A percentile compares a stretch with the other conserved stretches of the same genome.
phyloP scores from a whole-genome alignment of 2,888 invertebrate genomes.

The Heteropelma amictum region DNA sequence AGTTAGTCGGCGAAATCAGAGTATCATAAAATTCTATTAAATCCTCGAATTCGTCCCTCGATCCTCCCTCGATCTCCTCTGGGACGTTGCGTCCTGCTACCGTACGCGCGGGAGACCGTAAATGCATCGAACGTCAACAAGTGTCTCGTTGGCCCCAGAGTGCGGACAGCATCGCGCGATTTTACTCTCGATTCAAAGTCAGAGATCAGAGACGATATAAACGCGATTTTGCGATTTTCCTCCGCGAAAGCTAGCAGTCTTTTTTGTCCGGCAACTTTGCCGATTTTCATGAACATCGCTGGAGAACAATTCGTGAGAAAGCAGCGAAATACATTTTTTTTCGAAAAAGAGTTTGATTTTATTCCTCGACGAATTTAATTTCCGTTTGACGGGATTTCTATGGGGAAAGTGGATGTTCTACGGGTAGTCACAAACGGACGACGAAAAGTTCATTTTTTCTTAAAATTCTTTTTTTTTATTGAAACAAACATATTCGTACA shows the following conservation, averaged over 20 bases:
- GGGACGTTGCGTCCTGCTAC: neutral
- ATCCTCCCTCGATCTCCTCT: neutral
- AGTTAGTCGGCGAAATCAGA: too few relatives aligned
- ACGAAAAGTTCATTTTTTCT: neutral
- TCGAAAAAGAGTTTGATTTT: neutral
- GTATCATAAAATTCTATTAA: too few relatives aligned
- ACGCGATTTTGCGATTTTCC: conserved; percentile 8
- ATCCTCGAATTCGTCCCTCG: conserved; percentile 25
- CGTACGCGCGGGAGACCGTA: neutral
- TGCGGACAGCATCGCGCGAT: too few relatives aligned
- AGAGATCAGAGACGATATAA: too few relatives aligned
- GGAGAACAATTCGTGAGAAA: too few relatives aligned
- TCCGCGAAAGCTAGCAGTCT: too few relatives aligned
- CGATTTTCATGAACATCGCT: too few relatives aligned
- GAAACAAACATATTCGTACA: neutral
- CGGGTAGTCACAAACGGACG: too few relatives aligned
- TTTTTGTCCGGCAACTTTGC: too few relatives aligned
- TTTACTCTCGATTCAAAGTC: too few relatives aligned
- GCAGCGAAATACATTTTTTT: neutral
- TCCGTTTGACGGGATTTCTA: neutral
- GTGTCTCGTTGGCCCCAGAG: conserved; percentile 49
- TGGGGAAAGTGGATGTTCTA: too few relatives aligned
- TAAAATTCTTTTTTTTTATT: neutral
- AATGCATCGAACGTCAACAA: conserved; percentile 50
- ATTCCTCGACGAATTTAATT: neutral